Evolutionary conservation across 2,113 vertebrate genomes (phyloP), one percentile per base, ranked within the genome.

Genomic region (Condylura cristata): DNA sequence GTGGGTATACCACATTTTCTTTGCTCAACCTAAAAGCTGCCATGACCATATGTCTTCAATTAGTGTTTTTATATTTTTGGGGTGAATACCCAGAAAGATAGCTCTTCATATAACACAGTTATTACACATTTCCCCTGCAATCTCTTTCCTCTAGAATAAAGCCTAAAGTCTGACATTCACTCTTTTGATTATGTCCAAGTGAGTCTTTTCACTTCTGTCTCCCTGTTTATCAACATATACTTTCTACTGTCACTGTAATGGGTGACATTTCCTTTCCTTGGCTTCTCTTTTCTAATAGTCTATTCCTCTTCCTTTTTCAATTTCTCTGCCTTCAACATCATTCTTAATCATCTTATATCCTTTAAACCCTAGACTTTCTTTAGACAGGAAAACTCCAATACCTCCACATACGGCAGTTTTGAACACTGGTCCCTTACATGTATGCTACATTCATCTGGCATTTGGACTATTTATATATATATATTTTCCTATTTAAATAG

Each of bases 401-500:
- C 51, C 60, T 61, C 66, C 30, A 76, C 18, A 30, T 20, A 48
- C 3, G 51, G 51, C 1, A 53, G 46, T 80, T 75, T 90, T 18
- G 10, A 90, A 63, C 5, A 32, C 5, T 80, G 56, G 14, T 13
- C 53, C 53, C 46, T 30, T 76, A 41, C 70, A 39, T 82, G 37
- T 68, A 82, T 68, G 74, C 41, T 74, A 41, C 6, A 86, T 56
- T 87, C 17, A 51, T 37, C 10, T 65, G 63, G 8, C 65, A 95
- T 88, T 90, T 70, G 65, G 58, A 89, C 65, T 83, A 58, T 74
- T 48, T 83, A 13, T 86, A 66, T 88, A 56, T n/a, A 34, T 41
- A 82, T 74, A n/a, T 17, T 56, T 81, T 39, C 20, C 34, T 85
- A 74, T 68, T 68, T 18, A 71, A 5, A 78, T 5, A 72, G 28